Percentiles rank a stretch among this genome's conserved stretches.
Conservation (phyloP, 1,140 invertebrate species). For the Dendrolimus punctatus region DNA sequence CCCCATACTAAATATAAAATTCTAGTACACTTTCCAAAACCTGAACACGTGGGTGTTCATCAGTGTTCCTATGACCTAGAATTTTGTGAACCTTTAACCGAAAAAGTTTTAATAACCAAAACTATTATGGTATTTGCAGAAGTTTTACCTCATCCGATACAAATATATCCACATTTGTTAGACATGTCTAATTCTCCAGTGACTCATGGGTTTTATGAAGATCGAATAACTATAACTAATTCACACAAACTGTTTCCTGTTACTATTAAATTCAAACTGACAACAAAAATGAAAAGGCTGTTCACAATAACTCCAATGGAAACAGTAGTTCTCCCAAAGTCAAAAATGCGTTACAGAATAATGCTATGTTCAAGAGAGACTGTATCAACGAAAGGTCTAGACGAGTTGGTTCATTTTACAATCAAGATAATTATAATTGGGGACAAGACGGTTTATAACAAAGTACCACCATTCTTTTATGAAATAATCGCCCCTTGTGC, state of each 20-base stretch:
- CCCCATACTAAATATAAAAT: constrained; percentile 25
- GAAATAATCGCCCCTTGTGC: constrained; percentile 53
- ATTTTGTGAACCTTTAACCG: constrained; percentile 28
- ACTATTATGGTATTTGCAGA: constrained; percentile 41
- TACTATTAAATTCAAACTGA: constrained; percentile 37
- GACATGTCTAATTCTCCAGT: constrained; percentile 39
- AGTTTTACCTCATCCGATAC: constrained; percentile 39
- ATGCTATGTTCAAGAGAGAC: constrained; percentile 27
- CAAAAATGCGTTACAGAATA: constrained; percentile 26
- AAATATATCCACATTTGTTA: constrained; percentile 36
- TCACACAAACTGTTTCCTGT: constrained; percentile 31
- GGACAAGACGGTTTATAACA: constrained; percentile 29
- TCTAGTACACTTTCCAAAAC: constrained; percentile 37
- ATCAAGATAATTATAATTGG: constrained; percentile 42
- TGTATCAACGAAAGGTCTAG: constrained; percentile 4
- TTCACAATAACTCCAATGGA: constrained; percentile 40
- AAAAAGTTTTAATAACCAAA: constrained; percentile 29
- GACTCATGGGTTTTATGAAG: constrained; percentile 35
- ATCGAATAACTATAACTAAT: constrained; percentile 36
- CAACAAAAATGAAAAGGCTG: constrained; percentile 40
- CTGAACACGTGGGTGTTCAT: constrained; percentile 39
- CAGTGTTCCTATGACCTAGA: constrained; percentile 43
- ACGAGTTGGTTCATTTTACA: constrained; percentile 46
- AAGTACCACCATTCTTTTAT: constrained; percentile 47
- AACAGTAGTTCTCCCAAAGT: constrained; percentile 20